These are phyloP conservation scores for Diorhabda sublineata DNA, from an alignment of 1,140 invertebrate species.

Conservation along the genomic window DNA sequence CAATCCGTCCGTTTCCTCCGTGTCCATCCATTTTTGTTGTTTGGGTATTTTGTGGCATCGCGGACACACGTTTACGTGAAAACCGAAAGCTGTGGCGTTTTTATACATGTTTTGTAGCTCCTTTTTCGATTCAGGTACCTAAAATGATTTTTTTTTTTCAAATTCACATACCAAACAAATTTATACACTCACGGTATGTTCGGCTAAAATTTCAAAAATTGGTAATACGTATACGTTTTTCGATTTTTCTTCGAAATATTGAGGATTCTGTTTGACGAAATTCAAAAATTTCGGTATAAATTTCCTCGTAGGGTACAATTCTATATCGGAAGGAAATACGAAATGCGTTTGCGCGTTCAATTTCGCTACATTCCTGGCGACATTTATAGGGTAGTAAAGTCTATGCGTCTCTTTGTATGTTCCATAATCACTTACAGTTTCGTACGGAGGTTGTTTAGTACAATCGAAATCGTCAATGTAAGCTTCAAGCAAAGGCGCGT, in stretches of 20 bases:
- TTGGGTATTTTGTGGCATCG: constrained; percentile 52
- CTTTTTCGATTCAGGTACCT: constrained; percentile 41
- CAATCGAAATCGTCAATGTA: constrained; percentile 30
- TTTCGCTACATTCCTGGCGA: constrained; percentile 67
- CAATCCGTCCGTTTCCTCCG: constrained; percentile 28
- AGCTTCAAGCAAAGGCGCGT: constrained; percentile 6
- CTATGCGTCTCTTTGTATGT: constrained; percentile 49
- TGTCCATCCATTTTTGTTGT: constrained; percentile 39
- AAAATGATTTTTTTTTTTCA: neutral
- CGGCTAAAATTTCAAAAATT: constrained; percentile 51
- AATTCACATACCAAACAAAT: too few relatives aligned
- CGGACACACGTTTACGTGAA: constrained; percentile 56
- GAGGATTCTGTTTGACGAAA: constrained; percentile 31
- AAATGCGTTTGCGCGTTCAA: constrained; percentile 58
- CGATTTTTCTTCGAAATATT: constrained; percentile 16
- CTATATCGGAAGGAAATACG: constrained; percentile 73
- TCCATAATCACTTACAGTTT: constrained; percentile 18
- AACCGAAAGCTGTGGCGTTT: constrained; percentile 49
- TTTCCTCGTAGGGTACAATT: constrained; percentile 57
- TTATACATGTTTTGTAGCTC: constrained; percentile 48
- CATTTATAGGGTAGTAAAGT: constrained; percentile 68
- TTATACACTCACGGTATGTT: constrained; percentile 24
- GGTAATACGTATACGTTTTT: constrained; percentile 46
- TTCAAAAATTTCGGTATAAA: constrained; percentile 42
- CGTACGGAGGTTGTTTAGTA: constrained; percentile 23